Evolutionary conservation across 1,140 invertebrate genomes (phyloP).

Genomic region (Drosophila erecta): DNA sequence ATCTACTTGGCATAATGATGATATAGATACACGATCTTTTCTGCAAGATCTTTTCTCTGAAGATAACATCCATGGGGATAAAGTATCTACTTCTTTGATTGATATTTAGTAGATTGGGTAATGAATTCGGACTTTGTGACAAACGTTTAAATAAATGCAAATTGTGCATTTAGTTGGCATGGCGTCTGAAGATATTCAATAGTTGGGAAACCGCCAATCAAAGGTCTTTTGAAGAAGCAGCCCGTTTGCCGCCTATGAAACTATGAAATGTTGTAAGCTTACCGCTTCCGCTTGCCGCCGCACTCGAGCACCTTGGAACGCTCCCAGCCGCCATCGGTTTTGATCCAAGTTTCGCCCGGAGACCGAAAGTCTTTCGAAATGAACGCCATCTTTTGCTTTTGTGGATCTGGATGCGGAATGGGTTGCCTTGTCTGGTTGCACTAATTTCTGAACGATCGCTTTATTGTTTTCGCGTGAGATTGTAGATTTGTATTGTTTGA

Average conservation of each 20-base stretch:
- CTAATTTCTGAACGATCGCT: constrained; percentile 47
- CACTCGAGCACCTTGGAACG: constrained; percentile 96
- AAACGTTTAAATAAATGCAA: background rate
- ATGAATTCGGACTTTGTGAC: no score
- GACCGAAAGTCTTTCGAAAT: constrained; percentile 97
- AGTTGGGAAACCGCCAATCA: constrained; percentile 22
- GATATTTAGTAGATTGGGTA: background rate
- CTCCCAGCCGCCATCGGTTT: constrained; percentile 98
- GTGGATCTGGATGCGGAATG: constrained; percentile 8
- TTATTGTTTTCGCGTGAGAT: constrained; percentile 34
- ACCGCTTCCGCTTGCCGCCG: constrained; percentile 87
- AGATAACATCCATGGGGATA: no score
- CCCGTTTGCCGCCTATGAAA: background rate
- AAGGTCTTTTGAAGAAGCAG: constrained; percentile 16
- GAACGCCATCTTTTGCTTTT: constrained; percentile 92
- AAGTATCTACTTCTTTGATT: background rate
- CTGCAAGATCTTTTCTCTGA: no score
- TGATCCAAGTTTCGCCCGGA: constrained; percentile 98
- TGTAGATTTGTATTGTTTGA: constrained; percentile 42
- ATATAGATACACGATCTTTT: no score
- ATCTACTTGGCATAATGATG: no score
- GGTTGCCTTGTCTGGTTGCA: constrained; percentile 38
- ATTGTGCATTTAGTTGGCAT: background rate
- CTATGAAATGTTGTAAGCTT: constrained; percentile 55
- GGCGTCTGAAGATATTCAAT: background rate